Conservation (phyloP, 2,888 invertebrate species). For the Eristalis arbustorum region DNA sequence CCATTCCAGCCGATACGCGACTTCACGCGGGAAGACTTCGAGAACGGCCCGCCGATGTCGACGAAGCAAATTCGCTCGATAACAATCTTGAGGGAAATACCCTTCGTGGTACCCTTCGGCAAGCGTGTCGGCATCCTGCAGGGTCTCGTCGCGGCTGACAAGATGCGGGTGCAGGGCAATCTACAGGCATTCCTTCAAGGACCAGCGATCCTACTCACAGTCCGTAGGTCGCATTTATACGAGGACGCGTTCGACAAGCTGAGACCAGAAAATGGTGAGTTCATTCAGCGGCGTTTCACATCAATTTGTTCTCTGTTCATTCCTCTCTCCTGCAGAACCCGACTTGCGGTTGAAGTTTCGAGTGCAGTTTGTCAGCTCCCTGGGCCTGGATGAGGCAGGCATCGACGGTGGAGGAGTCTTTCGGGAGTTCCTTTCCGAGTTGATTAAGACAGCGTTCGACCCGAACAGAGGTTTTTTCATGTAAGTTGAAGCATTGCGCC, state of each 20-base stretch:
- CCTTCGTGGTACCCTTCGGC: conserved; percentile 95
- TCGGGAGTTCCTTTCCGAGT: conserved; percentile 95
- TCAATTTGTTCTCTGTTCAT: not conserved
- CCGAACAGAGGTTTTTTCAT: conserved; percentile 96
- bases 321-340: conserved; percentile 84
- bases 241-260: conserved; percentile 98
- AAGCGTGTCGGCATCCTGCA: conserved; percentile 93
- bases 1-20: conserved; percentile 83
- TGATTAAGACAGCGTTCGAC: conserved; percentile 97
- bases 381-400: conserved; percentile 96
- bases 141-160: conserved; percentile 83
- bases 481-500: conserved; percentile 77
- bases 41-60: conserved; percentile 91
- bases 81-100: conserved; percentile 94
- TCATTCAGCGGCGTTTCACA: not conserved
- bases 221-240: conserved; percentile 95
- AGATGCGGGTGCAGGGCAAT: conserved; percentile 85
- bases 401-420: conserved; percentile 99
- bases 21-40: conserved; percentile 83
- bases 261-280: conserved; percentile 91
- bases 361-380: conserved; percentile 93
- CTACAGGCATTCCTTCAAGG: conserved; percentile 88
- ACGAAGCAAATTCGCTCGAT: conserved; percentile 93
- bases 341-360: conserved; percentile 92
- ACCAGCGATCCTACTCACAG: conserved; percentile 87